These are phyloP conservation scores for Oreochromis grahami DNA, from an alignment of 2,797 vertebrate species.

Conservation along the genomic window DNA sequence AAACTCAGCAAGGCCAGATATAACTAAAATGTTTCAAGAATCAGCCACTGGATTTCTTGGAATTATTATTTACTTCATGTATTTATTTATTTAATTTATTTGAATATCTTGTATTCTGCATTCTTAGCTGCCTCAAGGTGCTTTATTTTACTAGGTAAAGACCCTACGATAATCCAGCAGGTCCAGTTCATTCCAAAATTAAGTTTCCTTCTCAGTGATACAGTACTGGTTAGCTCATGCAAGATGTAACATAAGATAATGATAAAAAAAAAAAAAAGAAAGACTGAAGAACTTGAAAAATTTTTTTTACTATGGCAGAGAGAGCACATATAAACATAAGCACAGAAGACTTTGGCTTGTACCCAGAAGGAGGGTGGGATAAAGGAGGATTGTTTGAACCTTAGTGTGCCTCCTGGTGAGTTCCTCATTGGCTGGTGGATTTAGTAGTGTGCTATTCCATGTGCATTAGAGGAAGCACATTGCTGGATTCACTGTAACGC, in stretches of 20 bases:
- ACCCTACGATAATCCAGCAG: background rate
- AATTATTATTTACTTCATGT: background rate
- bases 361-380: background rate
- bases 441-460: background rate
- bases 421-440: background rate
- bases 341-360: background rate
- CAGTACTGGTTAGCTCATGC: background rate
- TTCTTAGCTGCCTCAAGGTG: background rate
- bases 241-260: background rate
- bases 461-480: conserved; percentile 5
- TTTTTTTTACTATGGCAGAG: background rate
- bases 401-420: background rate
- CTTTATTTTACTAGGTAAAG: background rate
- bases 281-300: background rate
- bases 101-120: background rate
- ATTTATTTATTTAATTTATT: background rate
- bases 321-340: background rate
- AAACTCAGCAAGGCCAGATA: background rate
- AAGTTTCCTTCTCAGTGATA: background rate
- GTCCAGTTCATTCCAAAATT: background rate
- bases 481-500: background rate
- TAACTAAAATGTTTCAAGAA: background rate
- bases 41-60: background rate
- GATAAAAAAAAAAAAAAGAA: background rate
- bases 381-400: background rate